These are phyloP conservation scores for Orthosia gothica DNA, from an alignment of 2,888 invertebrate genomes.

Conservation along the genomic window DNA sequence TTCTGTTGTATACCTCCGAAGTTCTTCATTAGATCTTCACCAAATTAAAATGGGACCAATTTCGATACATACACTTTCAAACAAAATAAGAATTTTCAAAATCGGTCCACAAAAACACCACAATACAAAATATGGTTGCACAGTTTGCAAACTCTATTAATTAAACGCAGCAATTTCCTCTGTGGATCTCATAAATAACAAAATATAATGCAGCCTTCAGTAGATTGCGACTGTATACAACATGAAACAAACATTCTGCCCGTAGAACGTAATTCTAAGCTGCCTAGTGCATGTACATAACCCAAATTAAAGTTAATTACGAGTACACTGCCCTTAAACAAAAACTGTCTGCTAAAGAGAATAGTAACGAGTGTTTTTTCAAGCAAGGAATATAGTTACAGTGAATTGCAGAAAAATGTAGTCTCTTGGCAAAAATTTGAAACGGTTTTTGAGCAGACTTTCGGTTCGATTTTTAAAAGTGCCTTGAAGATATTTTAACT, in stretches of 20 bases:
- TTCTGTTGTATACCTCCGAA: no score
- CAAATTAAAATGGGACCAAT: no score
- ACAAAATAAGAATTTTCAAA: no score
- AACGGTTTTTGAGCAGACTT: not conserved
- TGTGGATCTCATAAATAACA: slow-evolving; percentile 59
- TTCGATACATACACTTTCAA: no score
- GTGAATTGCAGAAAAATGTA: slow-evolving; percentile 9
- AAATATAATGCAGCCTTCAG: slow-evolving; percentile 59
- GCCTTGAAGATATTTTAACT: not conserved
- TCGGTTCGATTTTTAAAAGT: not conserved
- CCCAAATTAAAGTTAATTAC: slow-evolving; percentile 60
- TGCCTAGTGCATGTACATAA: slow-evolving; percentile 47
- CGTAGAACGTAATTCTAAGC: slow-evolving; percentile 51
- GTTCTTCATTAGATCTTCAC: no score
- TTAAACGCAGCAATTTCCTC: slow-evolving; percentile 50
- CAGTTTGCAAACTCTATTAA: slow-evolving; percentile 54
- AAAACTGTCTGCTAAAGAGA: slow-evolving; percentile 47
- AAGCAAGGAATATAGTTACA: slow-evolving; percentile 36
- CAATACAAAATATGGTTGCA: slow-evolving; percentile 36
- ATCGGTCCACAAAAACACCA: slow-evolving; percentile 21
- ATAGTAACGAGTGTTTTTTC: slow-evolving; percentile 32
- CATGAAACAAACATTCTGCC: slow-evolving; percentile 46
- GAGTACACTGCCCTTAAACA: slow-evolving; percentile 40
- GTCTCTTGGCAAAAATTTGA: not conserved
- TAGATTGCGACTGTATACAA: slow-evolving; percentile 44